These are phyloP conservation scores for Tribolium madens DNA, from an alignment of 1,140 invertebrate species.

Conservation along the genomic window DNA sequence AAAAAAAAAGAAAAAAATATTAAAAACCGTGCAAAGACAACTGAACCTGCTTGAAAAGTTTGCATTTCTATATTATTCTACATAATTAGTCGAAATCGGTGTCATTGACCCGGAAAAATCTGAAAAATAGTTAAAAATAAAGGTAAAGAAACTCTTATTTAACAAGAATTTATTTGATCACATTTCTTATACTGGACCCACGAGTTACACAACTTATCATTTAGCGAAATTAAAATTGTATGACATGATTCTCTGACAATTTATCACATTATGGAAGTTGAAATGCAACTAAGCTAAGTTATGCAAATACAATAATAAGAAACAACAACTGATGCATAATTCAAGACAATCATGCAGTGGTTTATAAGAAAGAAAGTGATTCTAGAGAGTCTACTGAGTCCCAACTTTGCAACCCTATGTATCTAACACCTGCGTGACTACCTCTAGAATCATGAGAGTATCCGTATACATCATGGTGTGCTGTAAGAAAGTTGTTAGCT, in stretches of 20 bases:
- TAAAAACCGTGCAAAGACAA: constrained; percentile 59
- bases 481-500: constrained; percentile 62
- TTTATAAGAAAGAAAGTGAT: constrained; percentile 65
- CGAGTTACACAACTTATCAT: constrained; percentile 28
- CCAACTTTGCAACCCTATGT: constrained; percentile 67
- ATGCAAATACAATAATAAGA: constrained; percentile 37
- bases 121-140: constrained; percentile 59
- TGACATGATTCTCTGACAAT: constrained; percentile 21
- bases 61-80: constrained; percentile 49
- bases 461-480: constrained; percentile 66
- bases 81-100: constrained; percentile 61
- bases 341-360: constrained; percentile 61
- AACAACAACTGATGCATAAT: constrained; percentile 42
- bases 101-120: constrained; percentile 66
- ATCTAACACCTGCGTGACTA: constrained; percentile 66
- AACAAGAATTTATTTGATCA: constrained; percentile 49
- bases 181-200: constrained; percentile 52
- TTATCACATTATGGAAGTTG: constrained; percentile 28
- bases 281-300: constrained; percentile 38
- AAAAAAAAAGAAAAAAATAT: constrained; percentile 59
- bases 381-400: constrained; percentile 66
- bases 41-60: constrained; percentile 58
- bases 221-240: constrained; percentile 36
- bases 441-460: constrained; percentile 66
- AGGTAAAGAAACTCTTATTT: constrained; percentile 40